Evolutionary conservation across 2,888 invertebrate genomes (phyloP).

Genomic region (Eupelmus urozonus): DNA sequence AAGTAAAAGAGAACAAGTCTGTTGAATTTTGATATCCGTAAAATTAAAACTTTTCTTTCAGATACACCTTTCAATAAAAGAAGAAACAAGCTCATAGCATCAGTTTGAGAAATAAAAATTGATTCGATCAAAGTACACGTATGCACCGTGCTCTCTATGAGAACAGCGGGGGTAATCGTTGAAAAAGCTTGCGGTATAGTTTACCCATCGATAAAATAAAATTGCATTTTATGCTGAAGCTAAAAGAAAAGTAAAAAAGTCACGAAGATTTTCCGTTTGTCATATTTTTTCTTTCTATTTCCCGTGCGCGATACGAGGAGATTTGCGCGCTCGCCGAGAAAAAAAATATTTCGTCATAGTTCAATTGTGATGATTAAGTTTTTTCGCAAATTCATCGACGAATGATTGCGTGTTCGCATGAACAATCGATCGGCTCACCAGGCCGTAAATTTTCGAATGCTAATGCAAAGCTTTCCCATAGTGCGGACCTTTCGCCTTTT

Average conservation of each 20-base stretch:
- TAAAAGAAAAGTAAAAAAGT: slow-evolving; percentile 11
- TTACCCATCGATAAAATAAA: not conserved
- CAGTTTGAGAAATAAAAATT: slow-evolving; percentile 18
- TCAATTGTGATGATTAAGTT: not conserved
- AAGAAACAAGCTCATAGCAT: slow-evolving; percentile 1
- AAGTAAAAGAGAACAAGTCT: not conserved
- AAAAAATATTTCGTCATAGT: not conserved
- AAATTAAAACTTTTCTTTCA: slow-evolving; percentile 20
- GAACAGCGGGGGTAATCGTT: not conserved
- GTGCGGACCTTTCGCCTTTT: too few species aligned
- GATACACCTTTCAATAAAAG: not conserved
- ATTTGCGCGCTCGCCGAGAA: not conserved
- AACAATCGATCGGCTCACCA: not conserved
- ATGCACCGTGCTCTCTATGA: not conserved
- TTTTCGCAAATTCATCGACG: not conserved
- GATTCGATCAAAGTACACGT: not conserved
- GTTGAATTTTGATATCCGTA: not conserved
- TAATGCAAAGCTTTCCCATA: not conserved
- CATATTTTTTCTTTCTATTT: not conserved
- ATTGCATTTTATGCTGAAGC: slow-evolving; percentile 5
- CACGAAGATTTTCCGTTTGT: not conserved
- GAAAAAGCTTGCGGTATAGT: not conserved
- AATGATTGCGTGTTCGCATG: not conserved
- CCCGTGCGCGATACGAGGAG: not conserved
- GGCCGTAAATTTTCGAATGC: not conserved